Percentiles rank a stretch among this genome's conserved stretches.
These are phyloP conservation scores for Dipus sagitta DNA, from an alignment of 2,797 vertebrate genomes.

Conservation along the genomic window DNA sequence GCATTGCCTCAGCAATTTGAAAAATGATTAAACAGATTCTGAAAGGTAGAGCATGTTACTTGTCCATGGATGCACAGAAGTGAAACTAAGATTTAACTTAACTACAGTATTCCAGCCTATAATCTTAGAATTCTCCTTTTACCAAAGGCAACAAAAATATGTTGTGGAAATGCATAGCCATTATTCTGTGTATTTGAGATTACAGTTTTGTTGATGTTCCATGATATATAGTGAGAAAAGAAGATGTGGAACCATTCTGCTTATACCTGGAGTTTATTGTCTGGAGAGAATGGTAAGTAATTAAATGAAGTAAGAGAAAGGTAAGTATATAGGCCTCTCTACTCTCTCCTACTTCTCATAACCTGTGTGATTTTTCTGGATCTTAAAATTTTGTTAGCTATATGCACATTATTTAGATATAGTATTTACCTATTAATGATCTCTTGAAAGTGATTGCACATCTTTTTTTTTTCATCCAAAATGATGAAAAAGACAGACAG, in stretches of 20 bases:
- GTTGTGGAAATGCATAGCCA: not conserved
- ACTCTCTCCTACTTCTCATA: not conserved
- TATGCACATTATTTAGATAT: not conserved
- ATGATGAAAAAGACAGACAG: conserved; percentile 8
- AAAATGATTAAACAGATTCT: conserved; percentile 53
- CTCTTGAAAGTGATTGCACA: conserved; percentile 23
- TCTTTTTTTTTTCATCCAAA: conserved; percentile 20
- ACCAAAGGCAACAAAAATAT: not conserved
- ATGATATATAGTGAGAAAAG: too few relatives aligned
- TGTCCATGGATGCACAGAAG: conserved; percentile 27
- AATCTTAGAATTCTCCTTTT: conserved; percentile 56
- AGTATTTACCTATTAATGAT: conserved; percentile 40
- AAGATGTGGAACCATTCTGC: conserved; percentile 42
- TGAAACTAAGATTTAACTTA: not conserved
- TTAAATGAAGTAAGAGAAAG: not conserved
- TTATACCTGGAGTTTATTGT: conserved; percentile 67
- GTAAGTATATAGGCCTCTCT: not conserved
- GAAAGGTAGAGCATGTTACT: too few relatives aligned
- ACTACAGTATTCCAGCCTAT: conserved; percentile 1
- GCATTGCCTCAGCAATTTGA: conserved; percentile 28
- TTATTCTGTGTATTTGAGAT: conserved; percentile 51
- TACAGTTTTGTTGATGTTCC: too few relatives aligned
- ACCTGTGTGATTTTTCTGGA: conserved; percentile 38
- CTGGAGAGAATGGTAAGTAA: conserved; percentile 55
- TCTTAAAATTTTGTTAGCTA: conserved; percentile 17